Conservation (phyloP, 2,113 vertebrate genomes). For the Alligator mississippiensis region DNA sequence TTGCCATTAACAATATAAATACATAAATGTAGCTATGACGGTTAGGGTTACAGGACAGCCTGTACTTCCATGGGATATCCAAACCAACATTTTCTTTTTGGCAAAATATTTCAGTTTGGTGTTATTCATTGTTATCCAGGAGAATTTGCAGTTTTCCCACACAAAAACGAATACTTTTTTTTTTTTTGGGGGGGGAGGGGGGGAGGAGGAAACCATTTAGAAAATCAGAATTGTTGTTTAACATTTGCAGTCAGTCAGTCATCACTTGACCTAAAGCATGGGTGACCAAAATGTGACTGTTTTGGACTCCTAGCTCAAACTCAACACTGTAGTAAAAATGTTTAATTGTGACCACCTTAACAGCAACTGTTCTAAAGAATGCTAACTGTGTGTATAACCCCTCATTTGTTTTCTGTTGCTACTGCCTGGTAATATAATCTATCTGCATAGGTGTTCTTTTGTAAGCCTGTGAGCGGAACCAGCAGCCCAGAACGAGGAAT, state of each 20-base stretch:
- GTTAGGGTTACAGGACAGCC: too few relatives aligned
- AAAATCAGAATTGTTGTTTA: not conserved
- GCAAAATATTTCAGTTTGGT: too few relatives aligned
- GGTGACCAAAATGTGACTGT: not conserved
- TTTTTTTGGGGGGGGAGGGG: not conserved
- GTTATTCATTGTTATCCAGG: too few relatives aligned
- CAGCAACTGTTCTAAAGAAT: not conserved
- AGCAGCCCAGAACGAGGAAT: not conserved
- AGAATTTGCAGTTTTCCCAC: not conserved
- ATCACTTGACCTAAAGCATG: not conserved
- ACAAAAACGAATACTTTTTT: not conserved
- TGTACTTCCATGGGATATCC: too few relatives aligned
- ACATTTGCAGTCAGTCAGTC: not conserved
- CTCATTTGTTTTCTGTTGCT: not conserved
- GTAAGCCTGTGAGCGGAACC: not conserved
- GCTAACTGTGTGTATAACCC: not conserved
- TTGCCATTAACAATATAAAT: too few relatives aligned
- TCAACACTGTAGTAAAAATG: not conserved
- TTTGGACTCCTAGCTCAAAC: not conserved
- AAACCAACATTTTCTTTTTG: too few relatives aligned
- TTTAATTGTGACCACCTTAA: not conserved
- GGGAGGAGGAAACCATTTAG: too few relatives aligned
- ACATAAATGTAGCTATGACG: too few relatives aligned
- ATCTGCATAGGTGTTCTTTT: not conserved
- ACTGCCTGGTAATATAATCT: not conserved